Percentiles rank a stretch among this genome's conserved stretches.
phyloP scores from a whole-genome alignment of 2,797 vertebrate species.

The Acropternis orthonyx region DNA sequence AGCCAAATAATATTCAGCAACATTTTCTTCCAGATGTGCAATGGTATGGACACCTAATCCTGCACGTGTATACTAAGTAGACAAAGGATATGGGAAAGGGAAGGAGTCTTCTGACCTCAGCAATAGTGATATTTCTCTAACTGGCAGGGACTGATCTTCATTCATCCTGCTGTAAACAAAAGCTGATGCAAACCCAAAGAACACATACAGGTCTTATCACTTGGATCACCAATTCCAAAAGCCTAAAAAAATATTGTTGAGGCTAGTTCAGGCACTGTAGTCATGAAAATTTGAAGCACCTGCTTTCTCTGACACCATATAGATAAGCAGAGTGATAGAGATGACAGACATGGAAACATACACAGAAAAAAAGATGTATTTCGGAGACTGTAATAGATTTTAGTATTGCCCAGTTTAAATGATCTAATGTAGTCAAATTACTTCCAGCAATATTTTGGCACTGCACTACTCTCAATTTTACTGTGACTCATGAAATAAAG shows the following conservation, averaged over 20 bases:
- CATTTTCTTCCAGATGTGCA: not conserved
- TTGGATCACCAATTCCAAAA: not conserved
- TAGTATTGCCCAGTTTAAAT: not conserved
- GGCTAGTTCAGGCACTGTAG: fast-evolving
- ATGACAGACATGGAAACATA: not conserved
- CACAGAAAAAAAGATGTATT: fast-evolving
- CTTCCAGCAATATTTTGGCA: not conserved
- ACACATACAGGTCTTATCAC: not conserved
- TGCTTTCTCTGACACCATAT: not conserved
- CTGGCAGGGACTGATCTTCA: not conserved
- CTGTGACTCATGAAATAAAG: not conserved
- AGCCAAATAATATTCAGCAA: not conserved
- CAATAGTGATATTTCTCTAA: not conserved
- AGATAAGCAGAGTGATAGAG: not conserved
- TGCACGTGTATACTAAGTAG: too few relatives aligned
- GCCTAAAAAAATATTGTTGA: not conserved
- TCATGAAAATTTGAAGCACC: not conserved
- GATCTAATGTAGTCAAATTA: not conserved
- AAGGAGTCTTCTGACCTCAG: not conserved
- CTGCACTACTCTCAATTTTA: not conserved
- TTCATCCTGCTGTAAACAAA: not conserved
- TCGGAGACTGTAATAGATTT: not conserved
- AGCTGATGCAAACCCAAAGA: not conserved
- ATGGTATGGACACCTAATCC: not conserved
- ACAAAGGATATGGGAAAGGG: not conserved